Conservation (phyloP, 2,888 invertebrate species). For the Aphidoletes aphidimyza region DNA sequence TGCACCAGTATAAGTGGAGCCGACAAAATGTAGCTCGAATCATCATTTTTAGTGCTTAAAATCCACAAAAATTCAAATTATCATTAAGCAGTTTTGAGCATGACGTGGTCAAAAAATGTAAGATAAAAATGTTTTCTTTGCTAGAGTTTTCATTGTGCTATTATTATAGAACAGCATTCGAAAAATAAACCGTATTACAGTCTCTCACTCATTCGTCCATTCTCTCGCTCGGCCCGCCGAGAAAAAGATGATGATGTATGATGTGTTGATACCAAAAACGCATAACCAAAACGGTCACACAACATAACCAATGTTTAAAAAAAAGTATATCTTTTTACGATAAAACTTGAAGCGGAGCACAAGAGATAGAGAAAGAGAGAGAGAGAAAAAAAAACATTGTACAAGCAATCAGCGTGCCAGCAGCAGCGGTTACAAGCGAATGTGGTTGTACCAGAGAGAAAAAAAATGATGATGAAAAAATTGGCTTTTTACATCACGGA, state of each 20-base stretch:
- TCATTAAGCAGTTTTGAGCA: slow-evolving; percentile 53
- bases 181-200: too few relatives aligned
- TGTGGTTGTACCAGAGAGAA: too few relatives aligned
- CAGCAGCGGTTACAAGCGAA: background rate
- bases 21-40: too few relatives aligned
- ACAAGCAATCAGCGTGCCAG: background rate
- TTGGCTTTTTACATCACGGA: slow-evolving; percentile 39
- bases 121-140: slow-evolving; percentile 8
- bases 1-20: too few relatives aligned
- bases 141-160: slow-evolving; percentile 4
- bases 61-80: slow-evolving; percentile 41
- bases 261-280: slow-evolving; percentile 21
- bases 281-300: slow-evolving; percentile 51
- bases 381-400: too few relatives aligned
- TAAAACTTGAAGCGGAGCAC: background rate
- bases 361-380: background rate
- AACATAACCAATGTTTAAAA: background rate
- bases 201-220: too few relatives aligned
- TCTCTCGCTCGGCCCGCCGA: too few relatives aligned
- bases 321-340: background rate
- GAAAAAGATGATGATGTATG: slow-evolving; percentile 37
- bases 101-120: slow-evolving; percentile 45
- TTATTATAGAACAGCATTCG: slow-evolving; percentile 22
- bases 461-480: slow-evolving; percentile 24
- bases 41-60: too few relatives aligned